These are phyloP conservation scores for Latheticus oryzae DNA, from an alignment of 2,888 invertebrate species.

Conservation along the genomic window DNA sequence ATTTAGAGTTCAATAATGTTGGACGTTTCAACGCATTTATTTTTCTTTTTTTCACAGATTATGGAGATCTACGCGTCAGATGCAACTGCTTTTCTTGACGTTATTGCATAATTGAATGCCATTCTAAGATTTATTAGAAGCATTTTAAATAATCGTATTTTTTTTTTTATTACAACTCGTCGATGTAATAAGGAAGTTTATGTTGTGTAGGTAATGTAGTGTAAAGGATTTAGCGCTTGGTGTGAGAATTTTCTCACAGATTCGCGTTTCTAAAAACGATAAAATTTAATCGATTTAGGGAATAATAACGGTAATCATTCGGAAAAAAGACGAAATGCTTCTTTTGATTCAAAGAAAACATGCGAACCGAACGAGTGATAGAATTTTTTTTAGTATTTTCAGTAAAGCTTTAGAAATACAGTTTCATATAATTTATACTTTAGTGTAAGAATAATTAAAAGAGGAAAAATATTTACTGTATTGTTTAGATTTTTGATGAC, in stretches of 20 bases:
- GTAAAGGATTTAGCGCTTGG: constrained; percentile 30
- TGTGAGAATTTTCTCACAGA: constrained; percentile 24
- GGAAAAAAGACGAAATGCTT: not conserved
- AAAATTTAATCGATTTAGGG: constrained; percentile 28
- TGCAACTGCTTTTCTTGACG: constrained; percentile 25
- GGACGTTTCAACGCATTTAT: constrained; percentile 7
- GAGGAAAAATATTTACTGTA: too few relatives aligned
- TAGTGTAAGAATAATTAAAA: too few relatives aligned
- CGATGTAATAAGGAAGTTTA: constrained; percentile 32
- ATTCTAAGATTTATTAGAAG: constrained; percentile 23
- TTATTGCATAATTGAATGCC: constrained; percentile 32
- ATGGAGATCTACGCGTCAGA: constrained; percentile 23
- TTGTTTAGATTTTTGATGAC: too few relatives aligned
- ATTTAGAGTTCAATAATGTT: constrained; percentile 20
- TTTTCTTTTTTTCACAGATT: constrained; percentile 12
- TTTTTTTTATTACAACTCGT: constrained; percentile 18
- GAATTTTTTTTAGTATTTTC: too few relatives aligned
- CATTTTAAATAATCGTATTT: constrained; percentile 28
- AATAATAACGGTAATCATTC: constrained; percentile 16
- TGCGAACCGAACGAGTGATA: constrained; percentile 2
- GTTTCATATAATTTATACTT: constrained; percentile 12
- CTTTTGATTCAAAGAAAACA: constrained; percentile 10
- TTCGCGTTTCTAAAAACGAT: constrained; percentile 27
- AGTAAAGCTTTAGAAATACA: too few relatives aligned
- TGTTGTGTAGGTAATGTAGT: constrained; percentile 32